A percentile compares a stretch with the other conserved stretches of the same genome.
Conservation (phyloP, 53 echinoderm and acorn worm genomes). For the Patiria pectinifera region DNA sequence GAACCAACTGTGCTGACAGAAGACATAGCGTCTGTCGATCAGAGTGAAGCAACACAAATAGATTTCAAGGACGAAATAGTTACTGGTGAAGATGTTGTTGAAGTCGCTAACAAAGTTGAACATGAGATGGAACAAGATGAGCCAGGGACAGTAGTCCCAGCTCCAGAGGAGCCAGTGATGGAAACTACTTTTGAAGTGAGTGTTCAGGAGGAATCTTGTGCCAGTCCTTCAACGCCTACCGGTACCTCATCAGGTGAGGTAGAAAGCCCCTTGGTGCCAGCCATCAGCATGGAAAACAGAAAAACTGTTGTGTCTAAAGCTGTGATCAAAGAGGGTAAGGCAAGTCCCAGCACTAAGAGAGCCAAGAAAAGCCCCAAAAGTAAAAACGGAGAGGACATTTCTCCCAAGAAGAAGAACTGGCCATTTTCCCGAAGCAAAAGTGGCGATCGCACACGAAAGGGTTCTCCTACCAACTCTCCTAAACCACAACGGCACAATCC, state of each 20-base stretch:
- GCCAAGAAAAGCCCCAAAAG: constrained; percentile 43
- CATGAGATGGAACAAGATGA: background rate
- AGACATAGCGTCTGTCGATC: constrained; percentile 2
- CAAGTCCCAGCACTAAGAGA: constrained; percentile 55
- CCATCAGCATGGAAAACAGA: constrained; percentile 35
- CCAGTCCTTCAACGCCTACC: constrained; percentile 19
- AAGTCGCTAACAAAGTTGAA: constrained; percentile 34
- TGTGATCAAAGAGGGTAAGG: constrained; percentile 1
- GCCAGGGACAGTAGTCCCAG: background rate
- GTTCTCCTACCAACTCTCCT: constrained; percentile 53
- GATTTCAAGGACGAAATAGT: constrained; percentile 2
- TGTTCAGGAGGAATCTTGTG: constrained; percentile 1
- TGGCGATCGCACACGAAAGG: constrained; percentile 54
- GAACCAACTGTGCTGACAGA: background rate
- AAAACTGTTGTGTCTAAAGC: constrained; percentile 55
- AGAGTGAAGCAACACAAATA: background rate
- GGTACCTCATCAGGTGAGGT: constrained; percentile 3
- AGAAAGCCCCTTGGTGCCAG: constrained; percentile 35
- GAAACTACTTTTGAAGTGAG: constrained; percentile 15
- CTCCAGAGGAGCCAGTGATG: background rate
- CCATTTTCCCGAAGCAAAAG: constrained; percentile 56
- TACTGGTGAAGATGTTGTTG: constrained; percentile 12
- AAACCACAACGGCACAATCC: constrained; percentile 35
- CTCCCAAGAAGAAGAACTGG: constrained; percentile 56
- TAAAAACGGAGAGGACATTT: constrained; percentile 40